phyloP scores from a whole-genome alignment of 2,113 vertebrate species.

The Gnathonemus echidnorhynchus region DNA sequence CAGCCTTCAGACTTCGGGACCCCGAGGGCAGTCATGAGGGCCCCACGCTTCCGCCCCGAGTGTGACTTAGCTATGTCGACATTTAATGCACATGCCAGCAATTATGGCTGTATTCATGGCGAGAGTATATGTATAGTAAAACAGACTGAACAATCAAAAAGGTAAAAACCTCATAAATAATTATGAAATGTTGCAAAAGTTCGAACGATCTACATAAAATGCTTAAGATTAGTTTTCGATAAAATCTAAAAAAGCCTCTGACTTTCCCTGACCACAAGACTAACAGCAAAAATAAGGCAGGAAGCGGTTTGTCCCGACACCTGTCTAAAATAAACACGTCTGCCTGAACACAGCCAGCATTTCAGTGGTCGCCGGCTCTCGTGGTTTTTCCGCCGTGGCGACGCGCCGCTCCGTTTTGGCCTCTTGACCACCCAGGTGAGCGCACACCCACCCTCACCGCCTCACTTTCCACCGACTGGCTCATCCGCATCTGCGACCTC shows the following conservation, averaged over 20 bases:
- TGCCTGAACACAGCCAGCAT: neutral
- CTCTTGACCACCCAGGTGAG: neutral
- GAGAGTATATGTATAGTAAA: neutral
- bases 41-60: neutral
- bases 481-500: neutral
- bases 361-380: neutral
- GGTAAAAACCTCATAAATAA: neutral
- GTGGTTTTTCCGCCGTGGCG: too few species aligned
- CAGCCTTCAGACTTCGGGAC: neutral
- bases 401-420: too few species aligned
- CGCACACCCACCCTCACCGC: neutral
- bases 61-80: neutral
- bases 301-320: neutral
- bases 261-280: neutral
- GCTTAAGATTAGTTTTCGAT: neutral
- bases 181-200: neutral
- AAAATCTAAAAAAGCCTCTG: neutral
- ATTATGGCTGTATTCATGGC: neutral
- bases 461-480: neutral
- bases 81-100: neutral
- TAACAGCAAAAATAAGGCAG: neutral
- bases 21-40: neutral
- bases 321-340: conserved; percentile 12
- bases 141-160: neutral
- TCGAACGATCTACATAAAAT: neutral